Evolutionary conservation across 2,888 invertebrate species (phyloP).

Genomic region (Eristalis arbustorum): DNA sequence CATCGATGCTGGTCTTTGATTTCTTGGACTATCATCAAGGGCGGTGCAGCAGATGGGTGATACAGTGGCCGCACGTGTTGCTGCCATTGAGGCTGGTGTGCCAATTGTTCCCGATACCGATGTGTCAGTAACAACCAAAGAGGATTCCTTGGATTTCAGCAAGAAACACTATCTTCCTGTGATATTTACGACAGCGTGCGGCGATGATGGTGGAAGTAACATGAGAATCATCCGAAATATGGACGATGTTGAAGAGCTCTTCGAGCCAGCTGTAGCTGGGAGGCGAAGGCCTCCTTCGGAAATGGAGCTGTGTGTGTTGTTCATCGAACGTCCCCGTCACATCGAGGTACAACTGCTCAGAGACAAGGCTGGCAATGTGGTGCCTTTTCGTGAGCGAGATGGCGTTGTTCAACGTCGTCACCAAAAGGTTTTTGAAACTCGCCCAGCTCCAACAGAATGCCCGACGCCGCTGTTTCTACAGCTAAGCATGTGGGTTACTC

Average conservation of each 20-base stretch:
- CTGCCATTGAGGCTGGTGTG: slow-evolving; percentile 95
- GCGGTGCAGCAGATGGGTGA: slow-evolving; percentile 99
- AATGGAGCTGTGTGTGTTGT: no score
- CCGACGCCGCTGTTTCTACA: slow-evolving; percentile 92
- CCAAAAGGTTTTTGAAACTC: no score
- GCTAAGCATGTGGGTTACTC: slow-evolving; percentile 96
- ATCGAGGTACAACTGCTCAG: no score
- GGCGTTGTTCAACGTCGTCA: no score
- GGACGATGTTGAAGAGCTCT: slow-evolving; percentile 94
- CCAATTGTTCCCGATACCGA: slow-evolving; percentile 98
- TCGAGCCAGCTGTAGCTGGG: slow-evolving; percentile 96
- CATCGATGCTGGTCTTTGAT: no score
- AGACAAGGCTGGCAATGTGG: no score
- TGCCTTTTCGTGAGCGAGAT: no score
- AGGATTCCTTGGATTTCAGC: no score
- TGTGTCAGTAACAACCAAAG: no score
- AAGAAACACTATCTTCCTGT: no score
- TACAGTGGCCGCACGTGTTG: slow-evolving; percentile 97
- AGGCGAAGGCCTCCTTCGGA: slow-evolving; percentile 98
- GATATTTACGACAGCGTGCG: slow-evolving; percentile 99
- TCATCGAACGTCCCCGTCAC: no score
- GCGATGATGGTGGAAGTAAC: slow-evolving; percentile 97
- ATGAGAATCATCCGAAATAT: slow-evolving; percentile 96
- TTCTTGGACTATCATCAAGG: slow-evolving; percentile 96
- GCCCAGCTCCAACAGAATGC: no score